phyloP scores from a whole-genome alignment of 2,113 vertebrate genomes.

The Turdus rufiventris region DNA sequence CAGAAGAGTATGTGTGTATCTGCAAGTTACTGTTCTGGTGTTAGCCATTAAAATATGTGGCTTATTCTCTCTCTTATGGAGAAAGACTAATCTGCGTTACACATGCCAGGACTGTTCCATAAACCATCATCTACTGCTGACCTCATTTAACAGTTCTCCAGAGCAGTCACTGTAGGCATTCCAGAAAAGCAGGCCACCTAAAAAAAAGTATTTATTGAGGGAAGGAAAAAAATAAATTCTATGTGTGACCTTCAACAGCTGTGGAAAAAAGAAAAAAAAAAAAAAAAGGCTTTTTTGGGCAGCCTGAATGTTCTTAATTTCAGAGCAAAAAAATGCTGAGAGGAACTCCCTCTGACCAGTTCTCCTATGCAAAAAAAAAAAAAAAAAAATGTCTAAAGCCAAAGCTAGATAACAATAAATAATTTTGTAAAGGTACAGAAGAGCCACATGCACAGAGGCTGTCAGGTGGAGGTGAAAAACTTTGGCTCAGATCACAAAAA shows the following conservation, averaged over 20 bases:
- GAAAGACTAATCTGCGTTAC: not conserved
- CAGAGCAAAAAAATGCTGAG: not conserved
- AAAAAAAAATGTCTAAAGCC: not conserved
- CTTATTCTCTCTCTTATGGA: not conserved
- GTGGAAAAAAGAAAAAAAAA: not conserved
- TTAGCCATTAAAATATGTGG: not conserved
- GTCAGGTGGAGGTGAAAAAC: not conserved
- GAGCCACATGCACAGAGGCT: not conserved
- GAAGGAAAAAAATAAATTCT: conserved; percentile 10
- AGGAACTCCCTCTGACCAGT: conserved; percentile 33
- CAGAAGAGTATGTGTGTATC: not conserved
- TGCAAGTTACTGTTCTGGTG: not conserved
- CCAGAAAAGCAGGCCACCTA: conserved; percentile 37
- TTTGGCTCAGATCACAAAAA: not conserved
- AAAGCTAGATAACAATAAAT: conserved; percentile 40
- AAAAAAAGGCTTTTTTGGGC: not conserved
- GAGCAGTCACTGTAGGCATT: conserved; percentile 26
- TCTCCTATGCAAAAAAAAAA: not conserved
- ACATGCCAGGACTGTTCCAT: conserved; percentile 13
- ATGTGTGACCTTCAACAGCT: conserved; percentile 32
- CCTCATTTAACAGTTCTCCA: conserved; percentile 50
- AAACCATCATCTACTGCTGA: conserved; percentile 39
- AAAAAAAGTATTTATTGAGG: conserved; percentile 30
- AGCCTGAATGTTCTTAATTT: conserved; percentile 14
- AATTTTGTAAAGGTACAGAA: conserved; percentile 2